A percentile compares a stretch with the other conserved stretches of the same genome.
Evolutionary conservation across 92 coral and sea anemone species (phyloP).

Genomic region (Galaxea fascicularis): DNA sequence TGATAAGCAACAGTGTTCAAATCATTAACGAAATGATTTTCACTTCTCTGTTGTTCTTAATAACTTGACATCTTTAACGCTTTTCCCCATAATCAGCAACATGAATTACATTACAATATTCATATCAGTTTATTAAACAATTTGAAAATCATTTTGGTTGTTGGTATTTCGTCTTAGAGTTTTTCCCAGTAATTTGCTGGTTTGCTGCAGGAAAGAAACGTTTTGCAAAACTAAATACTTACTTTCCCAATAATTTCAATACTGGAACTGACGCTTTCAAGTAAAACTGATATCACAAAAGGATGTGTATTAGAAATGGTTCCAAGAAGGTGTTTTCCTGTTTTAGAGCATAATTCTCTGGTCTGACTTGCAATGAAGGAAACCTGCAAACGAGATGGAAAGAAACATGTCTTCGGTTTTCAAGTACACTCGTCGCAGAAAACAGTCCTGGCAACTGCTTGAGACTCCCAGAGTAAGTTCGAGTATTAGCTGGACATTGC

Average conservation of each 20-base stretch:
- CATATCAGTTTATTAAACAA: too few relatives aligned
- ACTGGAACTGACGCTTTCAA: slow-evolving; percentile 78
- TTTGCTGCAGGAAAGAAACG: not conserved
- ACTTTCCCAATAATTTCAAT: slow-evolving; percentile 89
- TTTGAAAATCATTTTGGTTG: too few relatives aligned
- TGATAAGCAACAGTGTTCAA: too few relatives aligned
- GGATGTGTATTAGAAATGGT: slow-evolving; percentile 86
- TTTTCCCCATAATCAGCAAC: too few relatives aligned
- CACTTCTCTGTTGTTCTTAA: too few relatives aligned
- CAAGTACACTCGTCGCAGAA: not conserved
- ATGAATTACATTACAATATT: too few relatives aligned
- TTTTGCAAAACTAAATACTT: not conserved
- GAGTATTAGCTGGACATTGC: not conserved
- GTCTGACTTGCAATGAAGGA: slow-evolving; percentile 83
- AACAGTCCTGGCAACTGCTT: not conserved
- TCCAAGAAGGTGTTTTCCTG: slow-evolving; percentile 90
- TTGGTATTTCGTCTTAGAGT: too few relatives aligned
- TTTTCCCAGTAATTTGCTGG: not conserved
- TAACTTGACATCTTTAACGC: too few relatives aligned
- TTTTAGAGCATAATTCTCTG: slow-evolving; percentile 92
- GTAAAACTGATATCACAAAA: slow-evolving; percentile 83
- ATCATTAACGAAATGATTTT: too few relatives aligned
- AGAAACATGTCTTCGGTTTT: not conserved
- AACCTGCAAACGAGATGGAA: slow-evolving; percentile 58
- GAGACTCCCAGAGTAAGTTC: not conserved